Percentiles rank a stretch among this genome's conserved stretches.
Conservation (phyloP, 2,113 vertebrate genomes). For the Actenoides lindsayi region DNA sequence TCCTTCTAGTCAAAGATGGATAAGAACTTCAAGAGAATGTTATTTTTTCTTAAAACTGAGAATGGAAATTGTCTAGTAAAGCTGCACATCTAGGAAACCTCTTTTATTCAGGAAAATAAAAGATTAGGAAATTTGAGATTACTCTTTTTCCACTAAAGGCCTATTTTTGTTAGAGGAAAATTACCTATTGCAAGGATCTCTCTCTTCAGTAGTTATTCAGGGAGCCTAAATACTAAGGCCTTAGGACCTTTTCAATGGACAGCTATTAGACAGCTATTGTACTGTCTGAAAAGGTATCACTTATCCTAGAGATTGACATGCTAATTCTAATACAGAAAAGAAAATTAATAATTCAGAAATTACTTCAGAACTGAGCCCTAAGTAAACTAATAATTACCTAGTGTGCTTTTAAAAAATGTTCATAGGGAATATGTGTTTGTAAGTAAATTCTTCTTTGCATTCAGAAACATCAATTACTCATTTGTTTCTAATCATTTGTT, state of each 20-base stretch:
- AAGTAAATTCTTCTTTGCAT: neutral
- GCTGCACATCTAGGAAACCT: neutral
- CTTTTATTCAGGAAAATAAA: neutral
- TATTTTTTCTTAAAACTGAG: neutral
- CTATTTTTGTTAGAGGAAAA: neutral
- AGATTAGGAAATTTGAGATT: neutral
- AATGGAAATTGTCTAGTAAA: neutral
- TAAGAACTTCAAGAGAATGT: neutral
- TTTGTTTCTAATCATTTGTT: constrained; percentile 15
- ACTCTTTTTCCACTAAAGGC: neutral
- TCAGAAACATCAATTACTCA: neutral
- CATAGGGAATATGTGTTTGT: neutral
- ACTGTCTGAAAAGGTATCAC: neutral
- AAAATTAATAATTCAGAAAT: neutral
- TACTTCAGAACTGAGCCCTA: neutral
- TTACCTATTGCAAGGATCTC: neutral
- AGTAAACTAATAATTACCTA: neutral
- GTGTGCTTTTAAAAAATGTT: neutral
- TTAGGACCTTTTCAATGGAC: neutral
- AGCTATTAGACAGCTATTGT: neutral
- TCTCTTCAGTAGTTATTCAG: neutral
- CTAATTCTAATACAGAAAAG: constrained; percentile 6
- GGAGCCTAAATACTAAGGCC: neutral
- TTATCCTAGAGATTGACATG: neutral
- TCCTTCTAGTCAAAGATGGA: neutral